These are phyloP conservation scores for Zaprionus kolodkinae DNA, from an alignment of 1,140 invertebrate species.

Conservation along the genomic window DNA sequence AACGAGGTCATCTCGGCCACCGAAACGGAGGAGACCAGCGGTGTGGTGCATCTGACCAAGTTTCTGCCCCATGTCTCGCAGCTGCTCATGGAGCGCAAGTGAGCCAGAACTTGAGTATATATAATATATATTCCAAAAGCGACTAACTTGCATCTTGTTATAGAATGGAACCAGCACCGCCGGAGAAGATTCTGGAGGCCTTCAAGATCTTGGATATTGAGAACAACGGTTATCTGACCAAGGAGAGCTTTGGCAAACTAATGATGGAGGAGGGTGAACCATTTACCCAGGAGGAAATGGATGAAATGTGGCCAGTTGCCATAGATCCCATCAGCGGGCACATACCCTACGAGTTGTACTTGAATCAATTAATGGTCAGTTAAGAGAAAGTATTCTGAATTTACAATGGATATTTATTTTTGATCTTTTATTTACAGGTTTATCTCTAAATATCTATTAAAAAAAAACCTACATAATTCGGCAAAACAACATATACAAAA, in stretches of 20 bases:
- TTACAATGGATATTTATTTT: background rate
- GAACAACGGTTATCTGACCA: constrained; percentile 89
- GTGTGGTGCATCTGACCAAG: constrained; percentile 87
- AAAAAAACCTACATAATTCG: background rate
- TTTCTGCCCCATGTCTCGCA: constrained; percentile 89
- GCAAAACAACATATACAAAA: background rate
- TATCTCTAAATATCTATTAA: constrained; percentile 43
- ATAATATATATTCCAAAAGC: no score
- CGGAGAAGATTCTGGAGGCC: constrained; percentile 92
- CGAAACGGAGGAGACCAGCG: constrained; percentile 90
- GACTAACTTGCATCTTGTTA: constrained; percentile 4
- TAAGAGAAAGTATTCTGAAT: background rate
- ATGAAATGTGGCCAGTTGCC: constrained; percentile 95
- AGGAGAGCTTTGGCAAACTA: constrained; percentile 88
- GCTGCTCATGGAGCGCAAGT: constrained; percentile 85
- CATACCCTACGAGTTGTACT: constrained; percentile 92
- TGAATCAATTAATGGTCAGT: constrained; percentile 89
- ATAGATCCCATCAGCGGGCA: constrained; percentile 91
- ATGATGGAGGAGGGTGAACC: constrained; percentile 94
- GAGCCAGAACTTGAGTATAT: no score
- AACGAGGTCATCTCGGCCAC: constrained; percentile 92
- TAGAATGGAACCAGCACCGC: constrained; percentile 88
- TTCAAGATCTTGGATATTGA: constrained; percentile 93
- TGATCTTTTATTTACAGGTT: constrained; percentile 42
- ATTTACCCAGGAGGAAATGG: constrained; percentile 93